Conservation (phyloP, 2,888 invertebrate species). For the Melinaea menophilus region DNA sequence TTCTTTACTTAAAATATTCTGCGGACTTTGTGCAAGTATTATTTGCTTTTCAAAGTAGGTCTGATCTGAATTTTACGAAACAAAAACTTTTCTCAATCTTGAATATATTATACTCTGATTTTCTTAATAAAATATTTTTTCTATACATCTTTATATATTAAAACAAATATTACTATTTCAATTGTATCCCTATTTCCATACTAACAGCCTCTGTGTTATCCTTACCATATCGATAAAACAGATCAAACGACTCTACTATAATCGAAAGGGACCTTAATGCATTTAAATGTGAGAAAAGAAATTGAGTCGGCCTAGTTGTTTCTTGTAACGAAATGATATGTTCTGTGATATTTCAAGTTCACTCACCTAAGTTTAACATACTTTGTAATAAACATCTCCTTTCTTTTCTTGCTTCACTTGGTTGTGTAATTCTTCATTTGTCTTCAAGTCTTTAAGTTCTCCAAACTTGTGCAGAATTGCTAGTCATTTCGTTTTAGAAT, state of each 20-base stretch:
- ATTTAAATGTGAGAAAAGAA: conserved; percentile 44
- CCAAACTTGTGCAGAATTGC: conserved; percentile 19
- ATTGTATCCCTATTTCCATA: conserved; percentile 12
- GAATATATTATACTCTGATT: not conserved
- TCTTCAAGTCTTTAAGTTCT: conserved; percentile 8
- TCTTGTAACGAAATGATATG: too few relatives aligned
- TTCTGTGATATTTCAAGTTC: too few relatives aligned
- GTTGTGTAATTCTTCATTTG: conserved; percentile 23
- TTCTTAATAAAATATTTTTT: conserved; percentile 2
- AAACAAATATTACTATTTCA: not conserved
- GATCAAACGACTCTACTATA: conserved; percentile 39
- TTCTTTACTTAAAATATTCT: conserved; percentile 7
- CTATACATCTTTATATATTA: not conserved
- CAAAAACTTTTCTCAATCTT: not conserved
- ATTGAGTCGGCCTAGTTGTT: not conserved
- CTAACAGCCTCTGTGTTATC: conserved; percentile 12
- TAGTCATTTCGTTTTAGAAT: conserved; percentile 90
- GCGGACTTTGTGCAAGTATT: not conserved
- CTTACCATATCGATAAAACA: conserved; percentile 36
- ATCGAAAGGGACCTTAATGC: conserved; percentile 49
- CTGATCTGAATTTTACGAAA: not conserved
- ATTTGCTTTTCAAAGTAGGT: conserved; percentile 2
- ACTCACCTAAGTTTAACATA: too few relatives aligned
- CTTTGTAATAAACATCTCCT: too few relatives aligned
- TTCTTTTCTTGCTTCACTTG: not conserved